Evolutionary conservation across 2,888 invertebrate genomes (phyloP).

Genomic region (Dascillus cervinus): DNA sequence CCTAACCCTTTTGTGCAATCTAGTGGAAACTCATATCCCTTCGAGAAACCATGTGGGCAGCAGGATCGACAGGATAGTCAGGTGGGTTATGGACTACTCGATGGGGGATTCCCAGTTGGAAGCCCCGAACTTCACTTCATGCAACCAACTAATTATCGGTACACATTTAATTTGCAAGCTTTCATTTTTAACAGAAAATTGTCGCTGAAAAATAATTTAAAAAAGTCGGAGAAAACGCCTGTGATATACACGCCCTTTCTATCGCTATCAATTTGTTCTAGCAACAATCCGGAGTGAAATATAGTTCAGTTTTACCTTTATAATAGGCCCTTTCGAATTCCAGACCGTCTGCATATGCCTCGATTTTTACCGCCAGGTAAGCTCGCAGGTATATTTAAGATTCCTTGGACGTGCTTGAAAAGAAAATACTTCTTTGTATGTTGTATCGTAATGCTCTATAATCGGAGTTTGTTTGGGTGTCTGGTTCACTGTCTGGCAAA

Average conservation of each 20-base stretch:
- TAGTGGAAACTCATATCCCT: slow-evolving; percentile 25
- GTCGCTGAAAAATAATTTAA: too few species aligned
- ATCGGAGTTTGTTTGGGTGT: slow-evolving; percentile 6
- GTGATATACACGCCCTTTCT: too few species aligned
- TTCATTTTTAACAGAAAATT: too few species aligned
- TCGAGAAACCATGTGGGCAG: slow-evolving; percentile 26
- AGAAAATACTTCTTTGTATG: too few species aligned
- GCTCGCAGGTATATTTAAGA: slow-evolving; percentile 12
- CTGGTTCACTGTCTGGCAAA: slow-evolving; percentile 7
- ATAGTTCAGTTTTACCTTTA: slow-evolving; percentile 12
- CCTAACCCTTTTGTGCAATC: slow-evolving; percentile 25
- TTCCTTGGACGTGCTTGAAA: too few species aligned
- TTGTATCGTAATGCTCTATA: neutral
- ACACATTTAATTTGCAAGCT: too few species aligned
- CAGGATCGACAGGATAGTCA: slow-evolving; percentile 23
- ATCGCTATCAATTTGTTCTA: slow-evolving; percentile 14
- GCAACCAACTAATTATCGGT: slow-evolving; percentile 6
- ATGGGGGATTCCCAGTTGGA: slow-evolving; percentile 19
- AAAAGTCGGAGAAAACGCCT: too few species aligned
- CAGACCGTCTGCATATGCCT: slow-evolving; percentile 12
- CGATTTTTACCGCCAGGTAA: slow-evolving; percentile 15
- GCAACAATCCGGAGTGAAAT: slow-evolving; percentile 14
- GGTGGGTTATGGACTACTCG: slow-evolving; percentile 23
- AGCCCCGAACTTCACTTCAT: slow-evolving; percentile 12
- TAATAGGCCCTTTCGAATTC: slow-evolving; percentile 13